Base-by-base conservation (phyloP, 1,140 invertebrate genomes). In the Whitmania pigra region DNA sequence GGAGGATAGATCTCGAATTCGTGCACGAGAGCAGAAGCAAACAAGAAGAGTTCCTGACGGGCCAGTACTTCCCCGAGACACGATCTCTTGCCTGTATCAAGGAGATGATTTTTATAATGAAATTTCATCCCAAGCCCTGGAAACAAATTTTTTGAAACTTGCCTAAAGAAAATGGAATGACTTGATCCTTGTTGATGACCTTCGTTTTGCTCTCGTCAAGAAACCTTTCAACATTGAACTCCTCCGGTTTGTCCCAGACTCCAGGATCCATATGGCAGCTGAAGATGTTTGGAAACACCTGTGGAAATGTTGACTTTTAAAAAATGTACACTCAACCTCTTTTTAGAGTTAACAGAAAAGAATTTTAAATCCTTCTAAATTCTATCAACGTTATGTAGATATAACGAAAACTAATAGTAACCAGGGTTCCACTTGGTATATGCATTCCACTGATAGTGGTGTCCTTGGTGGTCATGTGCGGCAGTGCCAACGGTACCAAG, bases 161-260 rank as follows among this genome's bases (percentile, higher is more conserved):
- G 53, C 69, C 69, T 25, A 70, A n/a, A 53, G 69, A 70, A 53
- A 70, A 70, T 18, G 69, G 43, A 70, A 70, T 70, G 53, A 53
- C 15, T 31, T 25, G n/a, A 0, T 70, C 49, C 53, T 49, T 70
- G 49, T 53, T 53, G 43, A 53, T 25, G 49, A 70, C 49, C n/a
- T 68, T 29, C 27, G 49, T 70, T 53, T 25, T 22, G 36, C 74
- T 68, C 53, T 76, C 74, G 17, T 76, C 72, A 53, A 84, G 73
- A 74, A 83, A 84, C 71, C 89, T 80, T 75, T 89, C 88, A 0
- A 88, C 88, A 1, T 85, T 81, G 75, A 90, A 90, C 31, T 83
- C 81, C 54, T 88, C 81, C 0, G 89, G 88, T 78, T 89, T 85
- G 2, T 83, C 81, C 88, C 88, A 90, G 1, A 75, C 6, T 17